Conservation (phyloP, 2,797 vertebrate genomes). For the Poeciliopsis gracilis region DNA sequence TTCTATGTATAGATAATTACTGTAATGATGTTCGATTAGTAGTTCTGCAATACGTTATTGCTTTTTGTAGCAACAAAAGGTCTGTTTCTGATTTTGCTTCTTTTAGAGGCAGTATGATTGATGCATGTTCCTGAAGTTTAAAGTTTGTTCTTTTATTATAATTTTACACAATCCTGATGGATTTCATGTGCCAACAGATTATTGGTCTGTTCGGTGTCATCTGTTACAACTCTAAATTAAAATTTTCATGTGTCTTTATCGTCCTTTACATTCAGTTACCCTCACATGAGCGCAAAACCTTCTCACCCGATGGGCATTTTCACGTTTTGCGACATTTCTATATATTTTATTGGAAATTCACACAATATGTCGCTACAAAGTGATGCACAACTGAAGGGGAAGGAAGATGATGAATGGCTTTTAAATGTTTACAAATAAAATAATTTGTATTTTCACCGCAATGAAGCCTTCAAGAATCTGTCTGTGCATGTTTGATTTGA, state of each 20-base stretch:
- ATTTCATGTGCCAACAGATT: neutral
- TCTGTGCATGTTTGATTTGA: neutral
- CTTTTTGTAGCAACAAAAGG: neutral
- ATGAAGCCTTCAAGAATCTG: neutral
- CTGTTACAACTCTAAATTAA: neutral
- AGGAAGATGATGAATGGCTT: neutral
- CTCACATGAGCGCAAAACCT: neutral
- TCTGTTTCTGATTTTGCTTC: neutral
- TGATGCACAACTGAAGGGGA: neutral
- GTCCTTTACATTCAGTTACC: neutral
- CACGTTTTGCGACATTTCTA: neutral
- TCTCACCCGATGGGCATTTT: neutral
- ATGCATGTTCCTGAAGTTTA: neutral
- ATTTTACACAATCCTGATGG: neutral
- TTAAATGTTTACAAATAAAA: neutral
- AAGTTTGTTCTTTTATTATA: neutral
- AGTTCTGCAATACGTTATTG: slow-evolving; percentile 1
- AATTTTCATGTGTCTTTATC: neutral
- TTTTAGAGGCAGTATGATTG: neutral
- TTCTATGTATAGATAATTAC: slow-evolving; percentile 61
- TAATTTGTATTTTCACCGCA: neutral
- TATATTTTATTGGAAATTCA: neutral
- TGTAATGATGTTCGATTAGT: slow-evolving; percentile 14
- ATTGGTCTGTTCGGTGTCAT: neutral
- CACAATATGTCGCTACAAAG: too few relatives aligned